phyloP scores from a whole-genome alignment of 2,113 vertebrate species.

The Poeciliopsis occidentalis region DNA sequence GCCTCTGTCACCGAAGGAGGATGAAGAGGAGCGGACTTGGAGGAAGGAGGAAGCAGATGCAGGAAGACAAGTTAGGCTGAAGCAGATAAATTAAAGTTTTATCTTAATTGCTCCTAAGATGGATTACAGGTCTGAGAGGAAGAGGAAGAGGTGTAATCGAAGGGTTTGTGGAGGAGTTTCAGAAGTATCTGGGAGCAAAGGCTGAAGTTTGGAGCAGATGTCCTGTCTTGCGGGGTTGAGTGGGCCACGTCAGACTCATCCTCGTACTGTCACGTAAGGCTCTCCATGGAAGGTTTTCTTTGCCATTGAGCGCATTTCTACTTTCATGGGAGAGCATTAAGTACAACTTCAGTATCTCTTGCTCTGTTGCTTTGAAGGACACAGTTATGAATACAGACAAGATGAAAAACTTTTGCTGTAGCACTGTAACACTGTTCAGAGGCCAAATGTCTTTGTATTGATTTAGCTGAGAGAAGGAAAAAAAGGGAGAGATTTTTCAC shows the following conservation, averaged over 20 bases:
- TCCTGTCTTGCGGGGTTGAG: not conserved
- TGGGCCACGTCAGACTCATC: conserved; percentile 1
- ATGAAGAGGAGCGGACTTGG: not conserved
- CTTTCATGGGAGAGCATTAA: conserved; percentile 51
- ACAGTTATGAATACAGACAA: conserved; percentile 51
- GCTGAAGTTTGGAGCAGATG: conserved; percentile 8
- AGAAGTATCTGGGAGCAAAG: conserved; percentile 1
- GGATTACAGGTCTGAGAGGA: conserved; percentile 44
- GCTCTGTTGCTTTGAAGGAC: conserved; percentile 56
- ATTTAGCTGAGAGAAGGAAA: conserved; percentile 68
- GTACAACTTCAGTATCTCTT: conserved; percentile 37
- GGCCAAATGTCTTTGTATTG: conserved; percentile 75
- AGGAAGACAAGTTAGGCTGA: conserved; percentile 55
- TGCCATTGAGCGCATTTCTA: conserved; percentile 44
- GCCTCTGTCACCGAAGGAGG: conserved; percentile 72
- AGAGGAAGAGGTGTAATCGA: conserved; percentile 1
- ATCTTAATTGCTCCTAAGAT: conserved; percentile 63
- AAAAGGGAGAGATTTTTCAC: conserved; percentile 75
- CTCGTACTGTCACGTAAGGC: conserved; percentile 1
- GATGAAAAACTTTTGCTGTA: conserved; percentile 69
- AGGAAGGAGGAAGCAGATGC: conserved; percentile 32
- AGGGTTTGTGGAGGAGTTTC: conserved; percentile 30
- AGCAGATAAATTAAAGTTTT: conserved; percentile 66
- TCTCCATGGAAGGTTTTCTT: conserved; percentile 37
- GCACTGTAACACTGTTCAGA: conserved; percentile 64